A percentile compares a stretch with the other conserved stretches of the same genome.
Evolutionary conservation across 2,113 vertebrate genomes (phyloP).

Genomic region (Lycaon pictus): DNA sequence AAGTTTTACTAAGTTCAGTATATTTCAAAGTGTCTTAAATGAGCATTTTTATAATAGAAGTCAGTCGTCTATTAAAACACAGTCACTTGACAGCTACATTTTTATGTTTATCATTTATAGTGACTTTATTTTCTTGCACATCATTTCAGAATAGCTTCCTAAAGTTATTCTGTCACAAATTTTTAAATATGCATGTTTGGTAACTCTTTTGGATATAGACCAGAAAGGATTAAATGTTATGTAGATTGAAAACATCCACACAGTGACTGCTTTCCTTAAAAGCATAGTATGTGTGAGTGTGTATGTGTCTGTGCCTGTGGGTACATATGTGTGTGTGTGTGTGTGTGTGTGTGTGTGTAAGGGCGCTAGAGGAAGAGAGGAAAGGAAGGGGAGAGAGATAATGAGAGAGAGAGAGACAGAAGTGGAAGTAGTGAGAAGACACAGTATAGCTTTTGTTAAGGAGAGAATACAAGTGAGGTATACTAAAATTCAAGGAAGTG

Average conservation of each 20-base stretch:
- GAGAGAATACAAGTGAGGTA: not conserved
- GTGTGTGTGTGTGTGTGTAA: not conserved
- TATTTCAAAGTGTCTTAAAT: not conserved
- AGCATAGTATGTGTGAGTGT: not conserved
- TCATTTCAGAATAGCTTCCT: not conserved
- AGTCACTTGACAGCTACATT: not conserved
- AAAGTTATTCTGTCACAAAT: not conserved
- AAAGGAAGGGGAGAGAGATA: not conserved
- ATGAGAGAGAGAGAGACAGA: not conserved
- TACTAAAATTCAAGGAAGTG: not conserved
- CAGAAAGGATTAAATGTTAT: not conserved
- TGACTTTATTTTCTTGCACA: not conserved
- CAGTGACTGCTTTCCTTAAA: slow-evolving; percentile 12
- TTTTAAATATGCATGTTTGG: not conserved
- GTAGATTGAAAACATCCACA: not conserved
- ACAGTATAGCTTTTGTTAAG: not conserved
- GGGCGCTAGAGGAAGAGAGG: not conserved
- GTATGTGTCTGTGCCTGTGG: not conserved
- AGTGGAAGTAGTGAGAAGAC: not conserved
- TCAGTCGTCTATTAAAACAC: not conserved
- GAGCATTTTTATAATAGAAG: not conserved
- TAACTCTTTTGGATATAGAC: not conserved
- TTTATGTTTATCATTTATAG: not conserved
- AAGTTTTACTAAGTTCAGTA: not conserved
- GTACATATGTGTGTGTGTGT: not conserved